These are phyloP conservation scores for Psix sp. DNA, from an alignment of 1,140 invertebrate species.

Conservation along the genomic window DNA sequence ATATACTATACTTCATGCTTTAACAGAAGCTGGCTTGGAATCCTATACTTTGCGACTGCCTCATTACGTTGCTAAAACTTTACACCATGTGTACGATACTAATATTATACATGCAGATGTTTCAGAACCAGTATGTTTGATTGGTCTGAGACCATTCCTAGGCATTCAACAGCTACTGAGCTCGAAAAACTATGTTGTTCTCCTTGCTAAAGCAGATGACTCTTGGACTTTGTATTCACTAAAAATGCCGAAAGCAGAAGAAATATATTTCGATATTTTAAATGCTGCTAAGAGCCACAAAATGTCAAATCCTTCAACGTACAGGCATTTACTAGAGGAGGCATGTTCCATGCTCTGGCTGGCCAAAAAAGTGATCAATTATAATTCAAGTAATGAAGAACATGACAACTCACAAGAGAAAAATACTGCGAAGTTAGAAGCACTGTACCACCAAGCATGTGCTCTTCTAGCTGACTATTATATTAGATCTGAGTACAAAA, in stretches of 20 bases:
- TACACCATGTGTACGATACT: conserved; percentile 64
- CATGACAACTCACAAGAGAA: conserved; percentile 7
- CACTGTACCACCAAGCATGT: conserved; percentile 80
- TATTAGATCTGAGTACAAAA: conserved; percentile 78
- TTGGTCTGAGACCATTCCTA: conserved; percentile 85
- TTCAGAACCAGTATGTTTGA: conserved; percentile 83
- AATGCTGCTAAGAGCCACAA: conserved; percentile 82
- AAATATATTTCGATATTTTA: conserved; percentile 82
- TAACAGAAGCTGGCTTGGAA: conserved; percentile 87
- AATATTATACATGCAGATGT: conserved; percentile 78
- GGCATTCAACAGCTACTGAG: conserved; percentile 82
- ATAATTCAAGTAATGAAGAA: conserved; percentile 10
- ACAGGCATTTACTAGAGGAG: conserved; percentile 82
- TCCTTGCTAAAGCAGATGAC: conserved; percentile 81
- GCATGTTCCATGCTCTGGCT: conserved; percentile 81
- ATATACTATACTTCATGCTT: conserved; percentile 83
- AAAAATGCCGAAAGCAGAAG: conserved; percentile 79
- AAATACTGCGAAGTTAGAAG: conserved; percentile 68
- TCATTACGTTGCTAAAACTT: conserved; percentile 75
- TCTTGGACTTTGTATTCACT: conserved; percentile 84
- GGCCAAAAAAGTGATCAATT: conserved; percentile 66
- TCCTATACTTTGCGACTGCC: conserved; percentile 85
- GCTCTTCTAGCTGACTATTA: conserved; percentile 82
- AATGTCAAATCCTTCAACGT: conserved; percentile 79
- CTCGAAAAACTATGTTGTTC: conserved; percentile 80